These are phyloP conservation scores for Hyposoter didymator DNA, from an alignment of 2,888 invertebrate genomes.

Conservation along the genomic window DNA sequence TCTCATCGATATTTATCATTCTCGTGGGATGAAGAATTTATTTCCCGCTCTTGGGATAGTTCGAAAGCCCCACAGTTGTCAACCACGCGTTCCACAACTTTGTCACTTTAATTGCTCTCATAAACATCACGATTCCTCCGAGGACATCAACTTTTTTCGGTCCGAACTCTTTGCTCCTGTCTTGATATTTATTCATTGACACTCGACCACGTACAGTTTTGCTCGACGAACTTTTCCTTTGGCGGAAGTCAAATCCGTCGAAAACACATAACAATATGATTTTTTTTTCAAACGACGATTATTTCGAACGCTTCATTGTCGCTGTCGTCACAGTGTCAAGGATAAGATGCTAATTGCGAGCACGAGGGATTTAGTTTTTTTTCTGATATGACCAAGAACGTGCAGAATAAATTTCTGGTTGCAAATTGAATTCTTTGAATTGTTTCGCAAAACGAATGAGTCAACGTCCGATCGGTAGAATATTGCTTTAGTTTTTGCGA, in stretches of 20 bases:
- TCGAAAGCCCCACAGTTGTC: slow-evolving; percentile 40
- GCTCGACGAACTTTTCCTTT: not conserved
- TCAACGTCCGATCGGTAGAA: not conserved
- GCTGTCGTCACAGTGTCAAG: not conserved
- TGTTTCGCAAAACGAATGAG: not conserved
- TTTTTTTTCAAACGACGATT: not conserved
- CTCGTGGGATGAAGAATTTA: slow-evolving; percentile 44
- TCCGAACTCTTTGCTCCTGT: not conserved
- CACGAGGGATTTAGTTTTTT: not conserved
- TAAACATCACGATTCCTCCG: slow-evolving; percentile 61
- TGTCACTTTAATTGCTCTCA: slow-evolving; percentile 47
- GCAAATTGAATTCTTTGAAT: not conserved
- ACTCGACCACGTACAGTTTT: not conserved
- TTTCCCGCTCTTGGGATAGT: slow-evolving; percentile 13
- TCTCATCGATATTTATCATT: slow-evolving; percentile 58
- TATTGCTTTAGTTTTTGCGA: not conserved
- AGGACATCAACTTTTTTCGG: slow-evolving; percentile 15
- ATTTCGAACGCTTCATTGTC: not conserved
- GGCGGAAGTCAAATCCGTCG: slow-evolving; percentile 5
- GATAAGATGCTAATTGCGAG: not conserved
- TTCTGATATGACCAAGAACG: not conserved
- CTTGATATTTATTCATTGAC: slow-evolving; percentile 3
- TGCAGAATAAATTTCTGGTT: not conserved
- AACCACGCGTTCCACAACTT: slow-evolving; percentile 33
- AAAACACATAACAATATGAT: not conserved